Percentiles rank a stretch among this genome's conserved stretches.
Conservation (phyloP, 2,113 vertebrate species). For the Xiphophorus maculatus region DNA sequence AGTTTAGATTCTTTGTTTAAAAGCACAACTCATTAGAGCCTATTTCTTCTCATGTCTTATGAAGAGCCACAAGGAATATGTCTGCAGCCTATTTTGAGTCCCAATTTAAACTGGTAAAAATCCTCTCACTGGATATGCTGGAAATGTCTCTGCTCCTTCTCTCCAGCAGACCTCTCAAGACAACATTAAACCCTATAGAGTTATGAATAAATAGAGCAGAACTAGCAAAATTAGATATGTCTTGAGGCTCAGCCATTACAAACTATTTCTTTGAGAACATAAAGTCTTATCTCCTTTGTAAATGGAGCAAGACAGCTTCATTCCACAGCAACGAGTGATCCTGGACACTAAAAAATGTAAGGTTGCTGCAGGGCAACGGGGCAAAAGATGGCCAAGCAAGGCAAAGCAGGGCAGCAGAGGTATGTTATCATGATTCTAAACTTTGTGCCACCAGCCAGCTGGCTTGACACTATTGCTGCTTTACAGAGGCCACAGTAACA, state of each 20-base stretch:
- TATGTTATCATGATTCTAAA: constrained; percentile 30
- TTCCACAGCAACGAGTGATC: constrained; percentile 12
- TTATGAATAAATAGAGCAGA: constrained; percentile 64
- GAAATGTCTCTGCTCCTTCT: constrained; percentile 23
- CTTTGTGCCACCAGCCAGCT: constrained; percentile 41
- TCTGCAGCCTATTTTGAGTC: constrained; percentile 40
- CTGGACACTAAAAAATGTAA: constrained; percentile 18
- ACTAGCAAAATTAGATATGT: constrained; percentile 56
- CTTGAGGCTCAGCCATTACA: constrained; percentile 41
- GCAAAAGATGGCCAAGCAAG: constrained; percentile 8
- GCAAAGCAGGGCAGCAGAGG: background rate
- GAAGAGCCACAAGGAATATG: constrained; percentile 18
- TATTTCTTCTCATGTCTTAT: constrained; percentile 28
- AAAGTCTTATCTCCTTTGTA: constrained; percentile 25
- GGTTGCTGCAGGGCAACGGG: constrained; percentile 21
- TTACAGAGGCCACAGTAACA: constrained; percentile 56
- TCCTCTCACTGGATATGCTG: constrained; percentile 1
- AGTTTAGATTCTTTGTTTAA: constrained; percentile 20
- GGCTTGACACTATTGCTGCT: constrained; percentile 45
- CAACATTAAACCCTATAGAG: constrained; percentile 43
- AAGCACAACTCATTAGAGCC: constrained; percentile 44
- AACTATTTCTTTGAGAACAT: constrained; percentile 33
- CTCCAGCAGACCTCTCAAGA: constrained; percentile 42
- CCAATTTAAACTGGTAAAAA: constrained; percentile 31
- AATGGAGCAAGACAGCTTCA: constrained; percentile 23